Conservation (phyloP, 2,797 vertebrate genomes). For the Sebastes dallii region DNA sequence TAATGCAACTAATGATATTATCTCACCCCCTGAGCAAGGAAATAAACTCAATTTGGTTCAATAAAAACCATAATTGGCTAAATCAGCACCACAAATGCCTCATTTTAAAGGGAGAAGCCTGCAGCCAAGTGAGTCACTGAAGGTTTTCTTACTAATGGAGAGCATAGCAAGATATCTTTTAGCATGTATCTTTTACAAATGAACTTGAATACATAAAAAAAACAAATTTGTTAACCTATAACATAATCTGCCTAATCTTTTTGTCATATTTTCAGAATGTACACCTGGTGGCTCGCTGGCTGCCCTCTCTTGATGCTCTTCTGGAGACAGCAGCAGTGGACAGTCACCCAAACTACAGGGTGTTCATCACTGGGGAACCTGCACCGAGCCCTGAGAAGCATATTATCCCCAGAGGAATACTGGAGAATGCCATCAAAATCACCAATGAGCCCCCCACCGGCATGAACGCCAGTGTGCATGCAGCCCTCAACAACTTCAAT, state of each 20-base stretch:
- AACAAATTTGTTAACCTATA: rapidly evolving
- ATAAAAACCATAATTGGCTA: constrained; percentile 76
- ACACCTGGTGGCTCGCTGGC: constrained; percentile 84
- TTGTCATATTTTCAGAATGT: constrained; percentile 76
- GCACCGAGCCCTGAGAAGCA: constrained; percentile 77
- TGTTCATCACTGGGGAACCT: constrained; percentile 87
- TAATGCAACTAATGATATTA: constrained; percentile 67
- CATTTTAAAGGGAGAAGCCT: constrained; percentile 32
- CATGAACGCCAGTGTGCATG: constrained; percentile 85
- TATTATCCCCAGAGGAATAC: constrained; percentile 84
- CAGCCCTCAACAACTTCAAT: constrained; percentile 84
- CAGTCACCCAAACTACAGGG: constrained; percentile 80
- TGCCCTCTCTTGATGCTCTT: constrained; percentile 83
- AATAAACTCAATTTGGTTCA: constrained; percentile 80
- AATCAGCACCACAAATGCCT: constrained; percentile 66
- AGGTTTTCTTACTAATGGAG: not conserved
- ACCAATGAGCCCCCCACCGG: constrained; percentile 85
- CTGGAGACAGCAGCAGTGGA: constrained; percentile 73
- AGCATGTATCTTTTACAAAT: not conserved
- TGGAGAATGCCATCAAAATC: constrained; percentile 89
- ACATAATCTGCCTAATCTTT: not conserved
- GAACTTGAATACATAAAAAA: not conserved
- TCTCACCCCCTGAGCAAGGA: constrained; percentile 52
- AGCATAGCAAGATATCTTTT: not conserved
- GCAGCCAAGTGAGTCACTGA: constrained; percentile 21